phyloP scores from a whole-genome alignment of 2,113 vertebrate species.

The Anser brachyrhynchus region DNA sequence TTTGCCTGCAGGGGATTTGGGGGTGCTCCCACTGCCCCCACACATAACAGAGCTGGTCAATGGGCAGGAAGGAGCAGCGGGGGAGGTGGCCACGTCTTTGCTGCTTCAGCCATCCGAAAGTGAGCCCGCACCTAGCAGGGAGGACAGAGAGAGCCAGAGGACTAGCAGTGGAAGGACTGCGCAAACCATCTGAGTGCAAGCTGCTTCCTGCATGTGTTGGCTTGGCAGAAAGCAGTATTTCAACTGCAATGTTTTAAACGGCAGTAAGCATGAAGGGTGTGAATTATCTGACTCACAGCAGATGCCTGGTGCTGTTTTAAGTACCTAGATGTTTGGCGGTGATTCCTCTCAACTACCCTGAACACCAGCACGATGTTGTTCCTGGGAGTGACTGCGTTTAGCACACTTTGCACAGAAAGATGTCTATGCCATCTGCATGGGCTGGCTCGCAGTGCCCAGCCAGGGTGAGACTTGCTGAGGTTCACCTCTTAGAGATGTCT shows the following conservation, averaged over 20 bases:
- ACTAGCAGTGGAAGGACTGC: background rate
- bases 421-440: accelerated
- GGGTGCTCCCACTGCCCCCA: background rate
- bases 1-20: background rate
- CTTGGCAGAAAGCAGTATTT: conserved; percentile 27
- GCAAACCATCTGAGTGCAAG: background rate
- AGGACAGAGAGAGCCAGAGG: background rate
- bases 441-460: background rate
- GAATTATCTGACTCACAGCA: conserved; percentile 22
- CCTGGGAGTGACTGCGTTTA: background rate
- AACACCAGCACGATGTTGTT: background rate
- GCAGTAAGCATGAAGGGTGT: background rate
- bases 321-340: conserved; percentile 32
- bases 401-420: background rate
- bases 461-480: background rate
- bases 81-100: background rate
- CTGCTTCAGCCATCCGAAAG: background rate
- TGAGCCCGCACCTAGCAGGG: background rate
- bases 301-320: conserved; percentile 32
- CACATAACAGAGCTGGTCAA: background rate
- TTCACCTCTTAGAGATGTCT: background rate
- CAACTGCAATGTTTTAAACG: background rate
- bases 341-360: background rate
- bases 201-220: background rate
- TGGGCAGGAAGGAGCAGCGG: background rate